A percentile compares a stretch with the other conserved stretches of the same genome.
phyloP scores from a whole-genome alignment of 2,797 vertebrate species.

The Erethizon dorsatum region DNA sequence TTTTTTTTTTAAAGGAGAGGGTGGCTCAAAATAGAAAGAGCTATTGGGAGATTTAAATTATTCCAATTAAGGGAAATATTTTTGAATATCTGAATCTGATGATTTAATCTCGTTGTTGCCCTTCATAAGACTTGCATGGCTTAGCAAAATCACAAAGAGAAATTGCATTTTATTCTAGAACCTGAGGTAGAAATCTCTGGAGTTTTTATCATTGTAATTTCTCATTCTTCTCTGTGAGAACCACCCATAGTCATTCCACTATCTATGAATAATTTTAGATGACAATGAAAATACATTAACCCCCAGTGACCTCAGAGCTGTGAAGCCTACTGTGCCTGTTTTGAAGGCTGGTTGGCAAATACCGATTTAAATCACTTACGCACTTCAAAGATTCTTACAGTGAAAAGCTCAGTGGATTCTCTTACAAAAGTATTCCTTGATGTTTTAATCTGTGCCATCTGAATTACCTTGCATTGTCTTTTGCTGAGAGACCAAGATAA shows the following conservation, averaged over 20 bases:
- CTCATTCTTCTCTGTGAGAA: conserved; percentile 63
- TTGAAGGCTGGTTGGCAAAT: conserved; percentile 26
- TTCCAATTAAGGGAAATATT: conserved; percentile 20
- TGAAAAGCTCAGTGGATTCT: neutral
- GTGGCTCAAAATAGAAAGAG: neutral
- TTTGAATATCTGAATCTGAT: conserved; percentile 15
- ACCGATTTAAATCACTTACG: conserved; percentile 23
- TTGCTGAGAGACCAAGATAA: neutral
- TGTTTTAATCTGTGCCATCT: neutral
- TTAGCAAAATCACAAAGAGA: conserved; percentile 19
- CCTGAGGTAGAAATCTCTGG: conserved; percentile 49
- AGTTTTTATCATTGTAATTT: conserved; percentile 74
- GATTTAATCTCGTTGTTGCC: conserved; percentile 12
- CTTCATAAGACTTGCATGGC: conserved; percentile 10
- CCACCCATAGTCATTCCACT: conserved; percentile 51
- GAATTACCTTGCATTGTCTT: conserved; percentile 30
- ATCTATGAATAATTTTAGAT: conserved; percentile 77
- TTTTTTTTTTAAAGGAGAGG: neutral
- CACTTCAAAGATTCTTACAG: neutral
- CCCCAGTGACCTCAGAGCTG: conserved; percentile 15
- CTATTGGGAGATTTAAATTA: conserved; percentile 47
- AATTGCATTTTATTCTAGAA: conserved; percentile 72
- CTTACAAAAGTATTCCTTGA: neutral
- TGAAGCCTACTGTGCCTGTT: neutral
- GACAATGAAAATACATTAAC: conserved; percentile 75